phyloP scores from a whole-genome alignment of 2,797 vertebrate species.

The Petrocephalus schoutedeni region DNA sequence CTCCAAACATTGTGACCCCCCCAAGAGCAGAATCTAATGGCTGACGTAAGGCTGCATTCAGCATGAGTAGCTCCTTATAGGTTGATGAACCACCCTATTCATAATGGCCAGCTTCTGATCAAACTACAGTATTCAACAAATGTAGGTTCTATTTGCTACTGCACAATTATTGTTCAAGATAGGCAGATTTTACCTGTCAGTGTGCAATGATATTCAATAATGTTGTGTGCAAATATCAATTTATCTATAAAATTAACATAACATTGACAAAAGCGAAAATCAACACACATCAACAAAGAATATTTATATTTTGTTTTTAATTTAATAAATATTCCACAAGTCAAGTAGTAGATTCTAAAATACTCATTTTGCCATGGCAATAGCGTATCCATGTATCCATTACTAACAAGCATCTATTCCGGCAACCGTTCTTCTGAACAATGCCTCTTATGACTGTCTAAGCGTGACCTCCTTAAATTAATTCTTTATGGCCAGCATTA shows the following conservation, averaged over 20 bases:
- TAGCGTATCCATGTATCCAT: not conserved
- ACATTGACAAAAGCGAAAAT: not conserved
- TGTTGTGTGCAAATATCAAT: not conserved
- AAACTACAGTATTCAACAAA: not conserved
- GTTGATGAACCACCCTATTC: not conserved
- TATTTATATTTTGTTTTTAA: not conserved
- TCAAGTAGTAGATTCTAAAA: not conserved
- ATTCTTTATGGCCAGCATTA: not conserved
- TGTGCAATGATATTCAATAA: not conserved
- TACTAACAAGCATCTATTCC: not conserved
- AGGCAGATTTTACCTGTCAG: not conserved
- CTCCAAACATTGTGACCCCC: not conserved
- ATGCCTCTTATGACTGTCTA: not conserved
- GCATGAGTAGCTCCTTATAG: not conserved
- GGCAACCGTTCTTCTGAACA: not conserved
- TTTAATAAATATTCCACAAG: not conserved
- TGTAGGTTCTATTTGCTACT: not conserved
- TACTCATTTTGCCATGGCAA: not conserved
- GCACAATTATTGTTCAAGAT: not conserved
- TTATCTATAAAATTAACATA: not conserved
- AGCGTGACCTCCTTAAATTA: not conserved
- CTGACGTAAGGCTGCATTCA: not conserved
- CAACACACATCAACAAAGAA: not conserved
- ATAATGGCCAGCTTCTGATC: not conserved
- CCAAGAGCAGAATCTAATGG: not conserved